Base-by-base conservation (phyloP, 2,888 invertebrate genomes). In the Xanthia icteritia region DNA sequence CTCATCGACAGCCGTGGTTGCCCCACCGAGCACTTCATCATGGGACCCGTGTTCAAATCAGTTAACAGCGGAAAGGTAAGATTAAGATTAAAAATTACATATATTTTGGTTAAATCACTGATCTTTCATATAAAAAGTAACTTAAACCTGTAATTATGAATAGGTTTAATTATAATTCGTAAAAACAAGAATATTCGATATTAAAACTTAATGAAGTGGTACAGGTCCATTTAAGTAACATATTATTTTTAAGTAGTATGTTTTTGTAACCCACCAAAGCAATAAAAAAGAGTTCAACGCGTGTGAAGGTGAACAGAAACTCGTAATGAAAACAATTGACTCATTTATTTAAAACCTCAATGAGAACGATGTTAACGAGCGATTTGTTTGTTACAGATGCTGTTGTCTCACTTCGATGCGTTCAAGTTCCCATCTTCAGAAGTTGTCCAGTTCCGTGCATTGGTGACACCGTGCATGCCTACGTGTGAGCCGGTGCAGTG, bases 341-440 rank as follows among this genome's bases (percentile, higher is more conserved):
- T 82, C 83, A 71, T 73, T 81, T 63, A 70, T 79, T 54, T 81
- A 61, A 61, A 70, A 65, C 11, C 39, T 51, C 66, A 77, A 39
- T 71, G 56, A 54, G 51, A 81, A 77, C 56, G 11, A 75, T 64
- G 73, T 60, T 86, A 86, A 84, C 71, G 73, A 86, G 70, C 69
- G 1, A 71, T 82, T 74, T 63, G 45, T 79, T 81, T 92, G 93
- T 95, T 96, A 67, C 97, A 98, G 98, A 97, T 98, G 89, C 97
- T 99, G 82, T 96, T 99, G 81, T 99, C 99, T 73, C 98, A 98
- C 95, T 99, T 99, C 96, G 99, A 99, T 94, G 99, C 99, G 58
- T 99, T 99, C 97, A 99, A 99, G 95, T 99, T 99, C 97, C 99
- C 99, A 64, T 99, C 99, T 70, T 99, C 99, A 23, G 99, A 99